Evolutionary conservation across 2,888 invertebrate genomes (phyloP).

Genomic region (Dilophus febrilis): DNA sequence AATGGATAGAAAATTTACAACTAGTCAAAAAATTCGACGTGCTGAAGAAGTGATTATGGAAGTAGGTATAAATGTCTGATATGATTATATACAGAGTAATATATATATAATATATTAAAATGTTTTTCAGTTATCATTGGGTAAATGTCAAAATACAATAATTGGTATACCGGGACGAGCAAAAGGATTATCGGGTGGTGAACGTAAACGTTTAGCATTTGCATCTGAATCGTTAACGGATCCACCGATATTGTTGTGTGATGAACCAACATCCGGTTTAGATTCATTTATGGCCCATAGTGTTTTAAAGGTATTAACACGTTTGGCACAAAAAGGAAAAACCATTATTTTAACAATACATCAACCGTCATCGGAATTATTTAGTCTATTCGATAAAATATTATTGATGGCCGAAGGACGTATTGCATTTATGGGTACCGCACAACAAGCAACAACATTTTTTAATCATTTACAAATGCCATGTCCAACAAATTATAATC

Average conservation of each 20-base stretch:
- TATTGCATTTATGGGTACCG: slow-evolving; percentile 72
- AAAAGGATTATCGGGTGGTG: slow-evolving; percentile 92
- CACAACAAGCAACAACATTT: slow-evolving; percentile 48
- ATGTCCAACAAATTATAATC: slow-evolving; percentile 82
- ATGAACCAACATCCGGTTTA: slow-evolving; percentile 91
- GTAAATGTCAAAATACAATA: slow-evolving; percentile 76
- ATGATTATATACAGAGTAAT: not conserved
- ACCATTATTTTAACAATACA: slow-evolving; percentile 87
- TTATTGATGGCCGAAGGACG: slow-evolving; percentile 83
- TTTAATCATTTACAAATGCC: slow-evolving; percentile 1
- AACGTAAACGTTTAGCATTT: slow-evolving; percentile 86
- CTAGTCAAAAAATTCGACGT: slow-evolving; percentile 52
- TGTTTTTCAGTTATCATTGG: slow-evolving; percentile 55
- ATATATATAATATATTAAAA: slow-evolving; percentile 4
- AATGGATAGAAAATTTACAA: slow-evolving; percentile 63
- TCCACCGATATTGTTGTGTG: slow-evolving; percentile 89
- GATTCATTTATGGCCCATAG: slow-evolving; percentile 96
- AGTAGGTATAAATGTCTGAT: slow-evolving; percentile 34
- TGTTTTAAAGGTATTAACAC: slow-evolving; percentile 66
- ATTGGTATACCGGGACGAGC: slow-evolving; percentile 78
- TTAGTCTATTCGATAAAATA: slow-evolving; percentile 76
- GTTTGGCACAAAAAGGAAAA: slow-evolving; percentile 62
- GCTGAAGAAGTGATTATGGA: slow-evolving; percentile 78
- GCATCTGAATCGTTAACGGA: slow-evolving; percentile 94
- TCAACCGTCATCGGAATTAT: slow-evolving; percentile 86